Conservation (phyloP, 2,113 vertebrate species). For the Channa argus region DNA sequence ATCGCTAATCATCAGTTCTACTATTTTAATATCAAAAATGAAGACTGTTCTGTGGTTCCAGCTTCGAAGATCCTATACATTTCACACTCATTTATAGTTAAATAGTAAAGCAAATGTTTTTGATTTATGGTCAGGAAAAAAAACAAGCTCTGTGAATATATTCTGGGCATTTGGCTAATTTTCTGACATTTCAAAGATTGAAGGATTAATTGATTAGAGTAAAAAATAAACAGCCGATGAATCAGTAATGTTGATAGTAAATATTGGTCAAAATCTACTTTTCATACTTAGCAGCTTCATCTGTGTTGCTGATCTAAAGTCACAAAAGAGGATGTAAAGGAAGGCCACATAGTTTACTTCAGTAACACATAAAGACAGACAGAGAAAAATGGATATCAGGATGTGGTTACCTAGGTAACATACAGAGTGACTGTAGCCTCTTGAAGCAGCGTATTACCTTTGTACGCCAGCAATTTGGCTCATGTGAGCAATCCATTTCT, state of each 20-base stretch:
- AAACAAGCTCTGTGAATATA: not conserved
- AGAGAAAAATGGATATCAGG: constrained; percentile 47
- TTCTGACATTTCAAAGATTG: too few relatives aligned
- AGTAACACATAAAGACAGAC: constrained; percentile 37
- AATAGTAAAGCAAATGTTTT: not conserved
- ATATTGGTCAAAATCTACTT: not conserved
- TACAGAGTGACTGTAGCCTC: constrained; percentile 46
- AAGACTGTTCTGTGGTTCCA: too few relatives aligned
- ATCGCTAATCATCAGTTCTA: too few relatives aligned
- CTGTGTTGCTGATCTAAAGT: not conserved
- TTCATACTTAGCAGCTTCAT: not conserved
- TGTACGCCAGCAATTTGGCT: constrained; percentile 48
- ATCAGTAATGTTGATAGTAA: too few relatives aligned
- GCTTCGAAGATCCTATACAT: too few relatives aligned
- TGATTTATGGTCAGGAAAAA: not conserved
- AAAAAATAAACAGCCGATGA: not conserved
- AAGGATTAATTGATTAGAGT: not conserved
- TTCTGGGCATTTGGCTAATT: too few relatives aligned
- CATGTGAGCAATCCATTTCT: constrained; percentile 33
- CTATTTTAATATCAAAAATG: too few relatives aligned
- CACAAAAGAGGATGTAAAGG: not conserved
- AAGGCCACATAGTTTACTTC: not conserved
- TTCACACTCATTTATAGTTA: not conserved
- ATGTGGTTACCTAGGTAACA: constrained; percentile 71
- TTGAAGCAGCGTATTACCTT: constrained; percentile 39